Evolutionary conservation across 2,113 vertebrate genomes (phyloP), one percentile per base, ranked within the genome.

Genomic region (Sorex fumeus): DNA sequence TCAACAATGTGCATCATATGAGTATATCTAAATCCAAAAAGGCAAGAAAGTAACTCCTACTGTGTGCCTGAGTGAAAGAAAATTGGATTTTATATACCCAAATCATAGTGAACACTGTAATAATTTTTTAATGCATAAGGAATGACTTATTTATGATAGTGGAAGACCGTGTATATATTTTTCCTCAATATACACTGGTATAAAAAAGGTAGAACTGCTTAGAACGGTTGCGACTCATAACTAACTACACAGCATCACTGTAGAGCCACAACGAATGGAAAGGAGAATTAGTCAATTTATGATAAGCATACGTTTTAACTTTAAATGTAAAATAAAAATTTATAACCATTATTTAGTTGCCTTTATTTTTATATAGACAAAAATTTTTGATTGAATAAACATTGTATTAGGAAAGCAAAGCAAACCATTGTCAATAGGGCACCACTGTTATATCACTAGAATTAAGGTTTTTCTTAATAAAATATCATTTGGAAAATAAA

Each of bases 321-420:
- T 85, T 77, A 81, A 36, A 28, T 78, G 0, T 57, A 67, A 34
- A 74, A 21, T 60, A 60, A 15, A 60, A 21, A 60, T 34, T 57
- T 89, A 8, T 72, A 50, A 34, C 8, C 57, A 11, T 43, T 28
- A 25, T 18, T 62, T 45, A 60, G 2, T 72, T n/a, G 77, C 12
- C 15, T 57, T 5, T 60, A 69, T 82, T 82, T 92, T 76, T 8
- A n/a, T 85, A 84, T 77, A 57, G 34, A 62, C 13, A 87, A n/a
- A 50, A 30, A 66, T 66, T 66, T 28, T 66, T 30, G 40, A 66
- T 66, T 27, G 64, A 30, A 66, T 64, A 87, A 93, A 82, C 87
- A 27, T 28, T 53, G 6, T n/a, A 19, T 53, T 43, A 90, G 3
- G 23, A 60, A 45, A 74, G 32, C 10, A 92, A 85, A 76, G 2